Evolutionary conservation across 2,797 vertebrate species (phyloP), one percentile per base, ranked within the genome.

Genomic region (Myotis daubentonii): DNA sequence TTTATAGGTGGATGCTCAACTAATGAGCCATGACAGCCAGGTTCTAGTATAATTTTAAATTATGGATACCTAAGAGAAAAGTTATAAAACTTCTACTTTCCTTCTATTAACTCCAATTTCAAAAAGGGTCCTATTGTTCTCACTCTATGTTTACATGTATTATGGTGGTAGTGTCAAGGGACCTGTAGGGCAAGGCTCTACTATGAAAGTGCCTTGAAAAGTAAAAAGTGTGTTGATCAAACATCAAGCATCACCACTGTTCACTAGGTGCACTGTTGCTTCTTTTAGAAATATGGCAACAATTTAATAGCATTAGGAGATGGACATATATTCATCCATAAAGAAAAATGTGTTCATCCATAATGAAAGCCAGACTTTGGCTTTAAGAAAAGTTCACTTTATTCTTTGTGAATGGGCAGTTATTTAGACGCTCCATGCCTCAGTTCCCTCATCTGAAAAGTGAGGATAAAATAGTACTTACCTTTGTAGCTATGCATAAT

Each of bases 21-120:
- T 11, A 60, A 11, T 60, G 57, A 28, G 11, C 25, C 57, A 60
- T 28, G 57, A 28, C 2, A 5, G 11, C 25, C 57, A 60, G 57
- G 25, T 93, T 93, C 49, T 30, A 75, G 66, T 71, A 65, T 57
- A 75, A 30, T 86, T 93, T 92, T 22, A 87, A 87, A 89, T 76
- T 92, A 79, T 75, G 12, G 66, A 49, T 82, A 74, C 17, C 11
- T 78, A 49, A 75, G 38, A 23, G 49, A 76, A 88, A 79, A 91
- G 65, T 47, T 75, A 38, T 41, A 51, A 65, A 83, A 68, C 15
- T 41, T 86, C 36, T 17, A 6, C 22, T 88, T 87, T 65, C 22
- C 16, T 60, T 62, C 30, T 78, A 78, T 47, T 51, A 94, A 82
- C 23, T 89, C 23, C n/a, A 93, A 4, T 93, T 83, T 83, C 41